Conservation (phyloP, 2,113 vertebrate genomes). For the Bubo scandiacus region DNA sequence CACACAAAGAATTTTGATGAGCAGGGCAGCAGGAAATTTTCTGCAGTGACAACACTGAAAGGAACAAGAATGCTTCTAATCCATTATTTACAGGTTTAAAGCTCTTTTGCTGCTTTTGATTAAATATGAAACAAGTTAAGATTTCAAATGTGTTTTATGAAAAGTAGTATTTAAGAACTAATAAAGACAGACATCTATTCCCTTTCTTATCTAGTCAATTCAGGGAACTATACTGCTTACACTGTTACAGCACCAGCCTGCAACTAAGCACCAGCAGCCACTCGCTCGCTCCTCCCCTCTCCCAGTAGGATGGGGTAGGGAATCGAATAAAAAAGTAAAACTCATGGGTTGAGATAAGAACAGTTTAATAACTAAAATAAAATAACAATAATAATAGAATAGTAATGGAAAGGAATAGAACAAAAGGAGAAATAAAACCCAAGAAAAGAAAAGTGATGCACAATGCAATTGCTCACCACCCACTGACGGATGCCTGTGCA, state of each 20-base stretch:
- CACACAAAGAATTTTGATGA: not conserved
- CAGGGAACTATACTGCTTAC: not conserved
- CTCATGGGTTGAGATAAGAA: too few species aligned
- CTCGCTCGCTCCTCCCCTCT: too few species aligned
- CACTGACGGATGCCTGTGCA: too few species aligned
- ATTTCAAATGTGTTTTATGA: not conserved
- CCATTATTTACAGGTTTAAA: conserved; percentile 16
- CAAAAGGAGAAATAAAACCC: too few species aligned
- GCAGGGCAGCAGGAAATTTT: not conserved
- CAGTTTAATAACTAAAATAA: too few species aligned
- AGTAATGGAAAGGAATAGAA: too few species aligned
- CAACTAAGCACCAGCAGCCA: too few species aligned
- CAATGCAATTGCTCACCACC: too few species aligned
- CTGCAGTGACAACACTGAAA: not conserved
- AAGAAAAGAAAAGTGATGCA: too few species aligned
- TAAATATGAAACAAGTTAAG: not conserved
- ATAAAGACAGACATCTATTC: not conserved
- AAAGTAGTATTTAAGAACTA: not conserved
- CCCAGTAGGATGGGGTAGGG: too few species aligned
- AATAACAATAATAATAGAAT: too few species aligned
- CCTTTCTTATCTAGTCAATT: not conserved
- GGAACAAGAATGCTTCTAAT: conserved; percentile 1
- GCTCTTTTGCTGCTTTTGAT: not conserved
- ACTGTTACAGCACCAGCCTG: not conserved
- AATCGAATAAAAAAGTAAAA: too few species aligned